A percentile compares a stretch with the other conserved stretches of the same genome.
These are phyloP conservation scores for Tuberolachnus salignus DNA, from an alignment of 2,888 invertebrate species.

Conservation along the genomic window DNA sequence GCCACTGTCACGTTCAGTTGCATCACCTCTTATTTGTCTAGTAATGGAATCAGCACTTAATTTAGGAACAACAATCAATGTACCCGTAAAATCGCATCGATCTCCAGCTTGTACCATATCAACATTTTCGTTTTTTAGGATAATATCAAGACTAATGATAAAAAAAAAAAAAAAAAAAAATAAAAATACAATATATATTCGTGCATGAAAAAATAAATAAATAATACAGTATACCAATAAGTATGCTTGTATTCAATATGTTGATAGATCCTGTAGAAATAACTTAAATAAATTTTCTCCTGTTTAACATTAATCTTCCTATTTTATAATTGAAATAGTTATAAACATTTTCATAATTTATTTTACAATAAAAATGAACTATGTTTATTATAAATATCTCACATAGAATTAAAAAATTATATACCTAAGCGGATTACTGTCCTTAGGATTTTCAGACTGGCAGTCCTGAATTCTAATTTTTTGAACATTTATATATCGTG, in stretches of 20 bases:
- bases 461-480: constrained; percentile 97
- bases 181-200: constrained; percentile 3
- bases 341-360: too few relatives aligned
- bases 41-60: constrained; percentile 85
- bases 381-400: too few relatives aligned
- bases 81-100: constrained; percentile 90
- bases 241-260: too few relatives aligned
- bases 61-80: constrained; percentile 96
- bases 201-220: background rate
- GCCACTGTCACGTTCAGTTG: constrained; percentile 85
- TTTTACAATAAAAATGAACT: too few relatives aligned
- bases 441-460: constrained; percentile 93
- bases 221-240: too few relatives aligned
- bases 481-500: constrained; percentile 96
- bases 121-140: constrained; percentile 93
- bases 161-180: too few relatives aligned
- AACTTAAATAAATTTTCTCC: too few relatives aligned
- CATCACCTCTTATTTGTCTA: constrained; percentile 74
- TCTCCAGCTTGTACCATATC: constrained; percentile 92
- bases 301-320: too few relatives aligned
- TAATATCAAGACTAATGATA: constrained; percentile 81
- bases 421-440: constrained; percentile 91
- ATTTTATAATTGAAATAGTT: too few relatives aligned
- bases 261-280: too few relatives aligned
- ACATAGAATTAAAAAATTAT: too few relatives aligned